Evolutionary conservation across 2,113 vertebrate genomes (phyloP).

Genomic region (Mormoops blainvillei): DNA sequence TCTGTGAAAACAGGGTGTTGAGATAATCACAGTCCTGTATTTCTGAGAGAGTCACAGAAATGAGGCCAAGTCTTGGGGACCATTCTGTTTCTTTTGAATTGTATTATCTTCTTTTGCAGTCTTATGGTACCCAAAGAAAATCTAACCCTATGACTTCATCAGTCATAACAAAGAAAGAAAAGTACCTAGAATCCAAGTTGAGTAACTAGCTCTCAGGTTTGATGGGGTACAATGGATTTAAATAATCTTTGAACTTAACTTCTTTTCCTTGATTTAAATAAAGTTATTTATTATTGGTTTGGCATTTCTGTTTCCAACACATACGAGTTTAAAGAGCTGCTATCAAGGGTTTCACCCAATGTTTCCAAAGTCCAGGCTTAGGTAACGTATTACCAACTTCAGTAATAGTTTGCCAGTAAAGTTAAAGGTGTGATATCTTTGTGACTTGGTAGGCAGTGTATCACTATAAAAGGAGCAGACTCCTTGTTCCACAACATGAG

Average conservation of each 20-base stretch:
- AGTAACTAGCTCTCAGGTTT: conserved; percentile 20
- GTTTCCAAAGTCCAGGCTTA: not conserved
- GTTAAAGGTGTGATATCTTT: not conserved
- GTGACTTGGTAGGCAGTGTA: not conserved
- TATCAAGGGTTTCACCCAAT: not conserved
- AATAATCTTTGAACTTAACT: not conserved
- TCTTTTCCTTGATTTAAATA: not conserved
- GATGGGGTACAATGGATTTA: not conserved
- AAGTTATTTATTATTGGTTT: conserved; percentile 22
- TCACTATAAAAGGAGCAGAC: not conserved
- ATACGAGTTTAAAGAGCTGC: not conserved
- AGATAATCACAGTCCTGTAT: not conserved
- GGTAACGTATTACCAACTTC: not conserved
- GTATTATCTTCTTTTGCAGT: not conserved
- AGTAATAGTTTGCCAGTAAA: not conserved
- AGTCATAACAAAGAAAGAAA: not conserved
- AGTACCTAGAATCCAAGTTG: not conserved
- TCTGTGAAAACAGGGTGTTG: not conserved
- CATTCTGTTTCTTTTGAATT: not conserved
- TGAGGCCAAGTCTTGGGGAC: not conserved
- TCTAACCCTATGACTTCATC: not conserved
- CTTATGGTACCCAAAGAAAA: not conserved
- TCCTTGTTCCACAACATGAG: not conserved
- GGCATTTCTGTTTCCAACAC: not conserved
- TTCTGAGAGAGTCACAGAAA: not conserved